phyloP scores from a whole-genome alignment of 2,888 invertebrate genomes.

The Amphipoea oculea region DNA sequence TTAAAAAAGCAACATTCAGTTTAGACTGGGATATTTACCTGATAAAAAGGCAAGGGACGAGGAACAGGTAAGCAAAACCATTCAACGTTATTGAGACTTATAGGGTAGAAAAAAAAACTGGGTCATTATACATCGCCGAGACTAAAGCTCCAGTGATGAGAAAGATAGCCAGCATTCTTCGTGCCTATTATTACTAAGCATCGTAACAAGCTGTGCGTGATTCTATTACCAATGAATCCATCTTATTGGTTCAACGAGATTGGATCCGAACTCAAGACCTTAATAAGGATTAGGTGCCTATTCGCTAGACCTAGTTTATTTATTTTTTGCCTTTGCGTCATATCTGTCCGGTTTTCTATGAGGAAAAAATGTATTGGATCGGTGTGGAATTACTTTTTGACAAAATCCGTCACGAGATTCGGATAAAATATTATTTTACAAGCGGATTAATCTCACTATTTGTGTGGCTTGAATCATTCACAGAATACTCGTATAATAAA shows the following conservation, averaged over 20 bases:
- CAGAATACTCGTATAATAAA: constrained; percentile 1
- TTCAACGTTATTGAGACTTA: background rate
- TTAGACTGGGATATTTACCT: background rate
- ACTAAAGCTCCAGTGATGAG: constrained; percentile 2
- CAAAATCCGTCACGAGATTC: constrained; percentile 20
- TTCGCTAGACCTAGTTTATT: constrained; percentile 50
- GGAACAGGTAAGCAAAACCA: background rate
- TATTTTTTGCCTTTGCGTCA: constrained; percentile 36
- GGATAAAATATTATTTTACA: constrained; percentile 19
- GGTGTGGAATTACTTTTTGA: constrained; percentile 14
- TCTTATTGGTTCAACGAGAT: constrained; percentile 44
- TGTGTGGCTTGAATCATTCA: background rate
- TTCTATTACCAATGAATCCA: constrained; percentile 37
- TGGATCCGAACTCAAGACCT: constrained; percentile 52
- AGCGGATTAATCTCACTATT: constrained; percentile 1
- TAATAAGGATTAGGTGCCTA: constrained; percentile 49
- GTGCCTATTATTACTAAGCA: constrained; percentile 19
- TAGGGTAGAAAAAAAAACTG: background rate
- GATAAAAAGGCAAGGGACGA: background rate
- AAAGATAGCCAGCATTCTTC: constrained; percentile 11
- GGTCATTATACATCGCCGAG: background rate
- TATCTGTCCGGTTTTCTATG: constrained; percentile 18
- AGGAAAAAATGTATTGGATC: constrained; percentile 35
- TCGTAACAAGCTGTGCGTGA: constrained; percentile 25
- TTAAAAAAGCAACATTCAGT: too few relatives aligned